Conservation (phyloP, 2,113 vertebrate genomes). For the Speoplatyrhinus poulsoni region DNA sequence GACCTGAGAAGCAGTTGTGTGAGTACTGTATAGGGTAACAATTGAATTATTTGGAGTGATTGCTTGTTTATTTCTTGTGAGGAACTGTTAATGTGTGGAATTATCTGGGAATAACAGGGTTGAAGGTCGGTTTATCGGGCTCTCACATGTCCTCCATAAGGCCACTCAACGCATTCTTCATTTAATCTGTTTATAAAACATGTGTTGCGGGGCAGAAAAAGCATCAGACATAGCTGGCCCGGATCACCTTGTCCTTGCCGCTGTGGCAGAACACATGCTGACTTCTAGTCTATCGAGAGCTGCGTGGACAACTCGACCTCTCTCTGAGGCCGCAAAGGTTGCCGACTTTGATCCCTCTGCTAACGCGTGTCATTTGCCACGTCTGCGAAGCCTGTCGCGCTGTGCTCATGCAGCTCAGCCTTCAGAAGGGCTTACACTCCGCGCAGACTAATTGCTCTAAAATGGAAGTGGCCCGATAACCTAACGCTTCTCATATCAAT, state of each 20-base stretch:
- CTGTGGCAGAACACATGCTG: conserved; percentile 40
- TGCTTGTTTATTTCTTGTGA: not conserved
- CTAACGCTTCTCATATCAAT: conserved; percentile 41
- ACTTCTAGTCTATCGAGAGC: conserved; percentile 28
- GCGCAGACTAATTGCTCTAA: conserved; percentile 62
- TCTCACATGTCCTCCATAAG: conserved; percentile 38
- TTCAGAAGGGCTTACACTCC: conserved; percentile 42
- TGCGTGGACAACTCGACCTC: conserved; percentile 20
- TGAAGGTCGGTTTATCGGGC: conserved; percentile 34
- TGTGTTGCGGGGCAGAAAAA: conserved; percentile 25
- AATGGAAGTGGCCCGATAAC: conserved; percentile 62
- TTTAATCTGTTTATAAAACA: conserved; percentile 43
- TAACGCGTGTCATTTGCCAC: conserved; percentile 57
- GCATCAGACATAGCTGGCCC: conserved; percentile 11
- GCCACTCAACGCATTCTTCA: conserved; percentile 33
- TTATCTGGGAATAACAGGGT: conserved; percentile 23
- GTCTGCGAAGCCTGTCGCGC: conserved; percentile 31
- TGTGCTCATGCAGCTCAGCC: conserved; percentile 37
- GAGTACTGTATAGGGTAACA: not conserved
- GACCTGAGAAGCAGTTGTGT: not conserved
- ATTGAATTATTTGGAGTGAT: not conserved
- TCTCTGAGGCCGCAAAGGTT: conserved; percentile 62
- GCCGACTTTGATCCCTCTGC: conserved; percentile 50
- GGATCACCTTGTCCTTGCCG: conserved; percentile 47
- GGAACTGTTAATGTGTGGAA: not conserved